Evolutionary conservation across 2,797 vertebrate genomes (phyloP), one percentile per base, ranked within the genome.

Genomic region (Chelmon rostratus): DNA sequence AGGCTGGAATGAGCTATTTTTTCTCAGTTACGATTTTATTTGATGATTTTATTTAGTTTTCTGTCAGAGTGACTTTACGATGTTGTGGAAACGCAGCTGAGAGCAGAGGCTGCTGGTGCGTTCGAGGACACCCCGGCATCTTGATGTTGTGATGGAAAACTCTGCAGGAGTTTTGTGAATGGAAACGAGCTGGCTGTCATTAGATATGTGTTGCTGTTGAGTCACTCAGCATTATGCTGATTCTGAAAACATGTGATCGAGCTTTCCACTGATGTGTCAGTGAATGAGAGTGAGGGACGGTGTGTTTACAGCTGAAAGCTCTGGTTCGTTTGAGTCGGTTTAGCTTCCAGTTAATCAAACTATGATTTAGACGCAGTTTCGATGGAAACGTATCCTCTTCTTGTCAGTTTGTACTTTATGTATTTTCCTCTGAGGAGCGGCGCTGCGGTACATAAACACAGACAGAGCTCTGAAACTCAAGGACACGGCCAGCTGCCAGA

Each of bases 351-450:
- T 6, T 23, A 8, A 47, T 35, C 31, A 16, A 25, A 49, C 18
- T 25, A 2, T 58, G 21, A 11, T 61, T 54, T 33, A 9, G 19
- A 54, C 13, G 4, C 49, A 35, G 25, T 68, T 73, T 63, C 64
- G 64, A 46, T 81, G 66, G 78, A 79, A 79, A 73, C 63, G 3
- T 23, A n/a, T 61, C 7, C 53, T 19, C 28, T 31, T 31, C 28
- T 31, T 28, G 28, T 31, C 28, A 31, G 28, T 31, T 31, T 31
- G 28, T 31, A 28, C 28, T 31, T 56, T 28, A 54, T 54, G 25
- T 8, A 8, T 31, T 16, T 16, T 18, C 15, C 25, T 25, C 13
- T 1, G 40, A 42, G 40, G 28, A 31, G n/a, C n/a, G n/a, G n/a
- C n/a, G n/a, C n/a, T n/a, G n/a, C n/a, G n/a, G n/a, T n/a, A n/a